A percentile compares a stretch with the other conserved stretches of the same genome.
Evolutionary conservation across 1,140 invertebrate genomes (phyloP).

Genomic region (Cheumatopsyche charites): DNA sequence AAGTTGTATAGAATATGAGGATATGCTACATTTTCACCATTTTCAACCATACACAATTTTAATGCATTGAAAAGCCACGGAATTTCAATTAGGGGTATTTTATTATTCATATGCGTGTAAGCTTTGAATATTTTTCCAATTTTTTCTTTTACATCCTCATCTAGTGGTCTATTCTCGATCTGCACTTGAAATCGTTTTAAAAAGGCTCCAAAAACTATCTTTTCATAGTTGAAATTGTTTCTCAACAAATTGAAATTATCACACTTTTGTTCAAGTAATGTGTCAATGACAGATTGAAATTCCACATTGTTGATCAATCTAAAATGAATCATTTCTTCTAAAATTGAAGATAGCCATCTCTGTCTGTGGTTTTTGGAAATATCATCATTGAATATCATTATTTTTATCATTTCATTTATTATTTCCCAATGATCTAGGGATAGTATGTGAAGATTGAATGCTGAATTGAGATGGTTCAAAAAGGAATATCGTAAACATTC

Average conservation of each 20-base stretch:
- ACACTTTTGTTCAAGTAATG: conserved; percentile 32
- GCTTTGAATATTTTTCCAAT: conserved; percentile 7
- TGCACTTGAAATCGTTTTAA: conserved; percentile 34
- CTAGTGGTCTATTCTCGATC: conserved; percentile 16
- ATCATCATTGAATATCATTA: conserved; percentile 41
- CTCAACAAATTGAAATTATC: conserved; percentile 33
- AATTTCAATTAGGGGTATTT: neutral
- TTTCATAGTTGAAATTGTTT: conserved; percentile 27
- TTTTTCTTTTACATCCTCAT: conserved; percentile 18
- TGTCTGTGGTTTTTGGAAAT: conserved; percentile 32
- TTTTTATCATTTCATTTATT: conserved; percentile 42
- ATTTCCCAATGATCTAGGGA: conserved; percentile 42
- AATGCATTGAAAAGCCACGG: conserved; percentile 34
- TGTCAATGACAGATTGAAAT: conserved; percentile 34
- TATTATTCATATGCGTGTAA: neutral
- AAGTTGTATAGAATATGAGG: too few species aligned
- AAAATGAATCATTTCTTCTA: conserved; percentile 33
- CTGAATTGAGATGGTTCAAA: conserved; percentile 27
- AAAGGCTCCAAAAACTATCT: conserved; percentile 26
- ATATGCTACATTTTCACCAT: too few species aligned
- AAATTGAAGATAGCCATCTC: conserved; percentile 26
- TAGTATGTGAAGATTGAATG: conserved; percentile 31
- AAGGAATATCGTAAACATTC: conserved; percentile 35
- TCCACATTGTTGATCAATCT: conserved; percentile 27
- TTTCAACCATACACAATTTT: conserved; percentile 8